Base-by-base conservation (phyloP, 2,113 vertebrate species). In the Tragulus kanchil region DNA sequence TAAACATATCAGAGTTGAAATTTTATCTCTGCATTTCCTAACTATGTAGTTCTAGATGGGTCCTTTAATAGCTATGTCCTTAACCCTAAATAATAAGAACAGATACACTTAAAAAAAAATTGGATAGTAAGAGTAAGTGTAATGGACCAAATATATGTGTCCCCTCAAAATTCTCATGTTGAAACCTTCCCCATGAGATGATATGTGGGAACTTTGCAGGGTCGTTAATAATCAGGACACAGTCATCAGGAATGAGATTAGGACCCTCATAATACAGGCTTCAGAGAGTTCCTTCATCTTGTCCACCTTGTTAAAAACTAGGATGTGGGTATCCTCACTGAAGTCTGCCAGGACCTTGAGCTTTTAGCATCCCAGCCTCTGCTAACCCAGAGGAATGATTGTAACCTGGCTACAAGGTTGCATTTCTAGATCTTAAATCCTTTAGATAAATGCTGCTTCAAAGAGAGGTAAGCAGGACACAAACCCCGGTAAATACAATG, bases 341-440 rank as follows among this genome's bases (percentile, higher is more conserved):
- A n/a, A n/a, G n/a, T n/a, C n/a, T n/a, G n/a, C n/a, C n/a, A n/a
- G n/a, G n/a, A n/a, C n/a, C n/a, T n/a, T n/a, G n/a, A n/a, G n/a
- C n/a, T n/a, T n/a, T n/a, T n/a, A n/a, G n/a, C n/a, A n/a, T n/a
- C n/a, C n/a, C n/a, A n/a, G n/a, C n/a, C n/a, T n/a, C 79, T 95
- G 69, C 5, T 97, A 95, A 87, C 8, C 4, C 5, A 2, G 28
- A 96, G 86, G 42, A 86, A 89, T 95, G 52, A 93, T 31, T 10
- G 36, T 94, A 90, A 89, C 82, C 79, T 65, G 94, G 87, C 50
- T 25, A 83, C 3, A 82, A 87, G 17, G 86, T 62, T 2, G 85
- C 12, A 45, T 15, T 28, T 28, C 19, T 82, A 59, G 0, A 56
- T 85, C 26, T 88, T 79, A 96, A 97, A 95, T 79, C 8, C 9